Percentiles rank a stretch among this genome's conserved stretches.
Evolutionary conservation across 2,888 invertebrate genomes (phyloP).

Genomic region (Trissonchulus sp.): DNA sequence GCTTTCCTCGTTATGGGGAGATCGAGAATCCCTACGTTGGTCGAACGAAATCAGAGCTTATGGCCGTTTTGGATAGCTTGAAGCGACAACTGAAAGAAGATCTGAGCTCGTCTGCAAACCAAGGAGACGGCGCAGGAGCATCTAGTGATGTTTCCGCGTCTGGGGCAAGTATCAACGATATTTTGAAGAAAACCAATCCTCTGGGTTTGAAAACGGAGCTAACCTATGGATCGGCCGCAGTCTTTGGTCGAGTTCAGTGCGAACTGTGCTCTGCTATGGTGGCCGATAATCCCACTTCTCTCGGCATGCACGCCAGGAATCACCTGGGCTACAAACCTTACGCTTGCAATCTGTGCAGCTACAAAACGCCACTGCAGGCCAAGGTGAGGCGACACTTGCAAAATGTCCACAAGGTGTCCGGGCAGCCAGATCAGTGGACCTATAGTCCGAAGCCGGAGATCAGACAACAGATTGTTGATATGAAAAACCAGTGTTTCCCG

Average conservation of each 20-base stretch:
- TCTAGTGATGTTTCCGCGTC: neutral
- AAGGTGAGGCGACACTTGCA: slow-evolving; percentile 29
- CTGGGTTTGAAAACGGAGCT: too few species aligned
- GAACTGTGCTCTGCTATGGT: neutral
- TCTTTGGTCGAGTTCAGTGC: slow-evolving; percentile 23
- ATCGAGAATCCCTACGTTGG: slow-evolving; percentile 3
- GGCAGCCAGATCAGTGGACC: slow-evolving; percentile 8
- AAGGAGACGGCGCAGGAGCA: neutral
- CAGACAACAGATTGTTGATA: slow-evolving; percentile 24
- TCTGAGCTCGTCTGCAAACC: neutral
- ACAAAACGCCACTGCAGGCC: slow-evolving; percentile 25
- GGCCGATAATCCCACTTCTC: slow-evolving; percentile 25
- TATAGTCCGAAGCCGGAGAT: slow-evolving; percentile 28
- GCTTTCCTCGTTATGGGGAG: slow-evolving; percentile 25
- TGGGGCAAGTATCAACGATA: neutral
- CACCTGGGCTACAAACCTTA: slow-evolving; percentile 31
- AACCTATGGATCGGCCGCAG: too few species aligned
- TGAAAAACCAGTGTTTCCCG: slow-evolving; percentile 30
- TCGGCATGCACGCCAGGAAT: slow-evolving; percentile 30
- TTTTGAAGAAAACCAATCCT: neutral
- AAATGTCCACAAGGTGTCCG: slow-evolving; percentile 26
- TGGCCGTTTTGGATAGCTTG: neutral
- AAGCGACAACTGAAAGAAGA: neutral
- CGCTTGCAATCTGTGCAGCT: slow-evolving; percentile 29
- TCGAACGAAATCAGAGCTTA: neutral